Evolutionary conservation across 2,797 vertebrate species (phyloP).

Genomic region (Erethizon dorsatum): DNA sequence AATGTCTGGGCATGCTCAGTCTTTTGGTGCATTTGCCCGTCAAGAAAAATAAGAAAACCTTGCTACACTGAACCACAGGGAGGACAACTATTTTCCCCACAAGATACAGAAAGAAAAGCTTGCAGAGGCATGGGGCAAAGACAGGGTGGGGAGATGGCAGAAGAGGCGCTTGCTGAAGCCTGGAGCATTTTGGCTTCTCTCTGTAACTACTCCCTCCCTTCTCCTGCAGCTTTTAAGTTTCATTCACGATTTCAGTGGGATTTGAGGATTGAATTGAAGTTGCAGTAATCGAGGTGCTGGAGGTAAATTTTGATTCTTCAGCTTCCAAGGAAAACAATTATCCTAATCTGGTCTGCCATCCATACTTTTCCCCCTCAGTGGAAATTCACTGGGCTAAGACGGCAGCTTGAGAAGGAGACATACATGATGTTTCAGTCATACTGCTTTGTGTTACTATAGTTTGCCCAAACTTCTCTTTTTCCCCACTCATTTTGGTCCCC

Average conservation of each 20-base stretch:
- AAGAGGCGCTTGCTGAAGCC: slow-evolving; percentile 49
- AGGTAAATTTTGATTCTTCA: slow-evolving; percentile 60
- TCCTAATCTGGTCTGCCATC: slow-evolving; percentile 59
- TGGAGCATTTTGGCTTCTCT: slow-evolving; percentile 71
- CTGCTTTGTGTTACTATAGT: background rate
- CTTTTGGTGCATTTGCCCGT: background rate
- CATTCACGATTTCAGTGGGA: slow-evolving; percentile 63
- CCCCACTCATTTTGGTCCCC: background rate
- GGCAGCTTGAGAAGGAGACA: background rate
- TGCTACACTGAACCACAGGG: background rate
- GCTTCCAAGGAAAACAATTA: slow-evolving; percentile 71
- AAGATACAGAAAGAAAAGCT: slow-evolving; percentile 36
- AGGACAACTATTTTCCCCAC: background rate
- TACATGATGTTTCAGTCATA: background rate
- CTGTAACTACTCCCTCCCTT: slow-evolving; percentile 38
- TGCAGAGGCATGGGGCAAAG: slow-evolving; percentile 21
- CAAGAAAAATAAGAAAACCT: background rate
- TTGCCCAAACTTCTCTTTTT: background rate
- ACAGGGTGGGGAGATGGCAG: slow-evolving; percentile 44
- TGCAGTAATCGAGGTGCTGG: slow-evolving; percentile 58
- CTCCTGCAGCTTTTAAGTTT: slow-evolving; percentile 34
- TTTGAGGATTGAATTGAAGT: slow-evolving; percentile 71
- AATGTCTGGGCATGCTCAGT: background rate
- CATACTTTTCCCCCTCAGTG: background rate
- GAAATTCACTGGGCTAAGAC: slow-evolving; percentile 55